A percentile compares a stretch with the other conserved stretches of the same genome.
Conservation (phyloP, 2,113 vertebrate genomes). For the Passerina amoena region DNA sequence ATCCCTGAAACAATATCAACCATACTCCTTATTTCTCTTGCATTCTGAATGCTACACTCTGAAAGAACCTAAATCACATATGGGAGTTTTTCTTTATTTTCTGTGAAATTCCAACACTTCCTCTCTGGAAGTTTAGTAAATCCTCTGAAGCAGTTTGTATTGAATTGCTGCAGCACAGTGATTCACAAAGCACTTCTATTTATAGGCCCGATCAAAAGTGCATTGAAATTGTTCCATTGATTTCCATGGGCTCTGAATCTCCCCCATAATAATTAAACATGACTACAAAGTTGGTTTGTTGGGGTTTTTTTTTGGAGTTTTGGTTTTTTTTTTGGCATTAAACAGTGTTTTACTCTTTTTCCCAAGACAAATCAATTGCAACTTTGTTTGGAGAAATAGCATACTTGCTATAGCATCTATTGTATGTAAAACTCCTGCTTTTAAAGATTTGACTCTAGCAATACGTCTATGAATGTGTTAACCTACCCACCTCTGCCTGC, state of each 20-base stretch:
- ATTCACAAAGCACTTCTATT: neutral
- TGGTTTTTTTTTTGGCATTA: neutral
- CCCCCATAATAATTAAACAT: neutral
- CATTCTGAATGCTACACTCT: neutral
- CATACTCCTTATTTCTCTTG: neutral
- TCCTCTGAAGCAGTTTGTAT: neutral
- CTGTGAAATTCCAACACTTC: neutral
- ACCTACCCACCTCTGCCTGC: neutral
- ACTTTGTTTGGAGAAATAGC: neutral
- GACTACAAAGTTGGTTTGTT: neutral
- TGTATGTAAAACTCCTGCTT: neutral
- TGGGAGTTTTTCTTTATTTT: neutral
- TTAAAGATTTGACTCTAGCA: neutral
- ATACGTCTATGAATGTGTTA: neutral
- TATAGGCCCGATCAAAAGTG: neutral
- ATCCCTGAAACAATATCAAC: neutral
- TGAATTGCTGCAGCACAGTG: neutral
- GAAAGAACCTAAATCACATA: neutral
- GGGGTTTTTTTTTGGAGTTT: no score
- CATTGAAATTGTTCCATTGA: neutral
- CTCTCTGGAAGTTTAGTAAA: neutral
- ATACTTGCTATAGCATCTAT: neutral
- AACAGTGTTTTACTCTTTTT: neutral
- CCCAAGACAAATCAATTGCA: neutral
- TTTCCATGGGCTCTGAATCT: neutral